Conservation (phyloP, 1,140 invertebrate genomes). For the Drosophila elegans region DNA sequence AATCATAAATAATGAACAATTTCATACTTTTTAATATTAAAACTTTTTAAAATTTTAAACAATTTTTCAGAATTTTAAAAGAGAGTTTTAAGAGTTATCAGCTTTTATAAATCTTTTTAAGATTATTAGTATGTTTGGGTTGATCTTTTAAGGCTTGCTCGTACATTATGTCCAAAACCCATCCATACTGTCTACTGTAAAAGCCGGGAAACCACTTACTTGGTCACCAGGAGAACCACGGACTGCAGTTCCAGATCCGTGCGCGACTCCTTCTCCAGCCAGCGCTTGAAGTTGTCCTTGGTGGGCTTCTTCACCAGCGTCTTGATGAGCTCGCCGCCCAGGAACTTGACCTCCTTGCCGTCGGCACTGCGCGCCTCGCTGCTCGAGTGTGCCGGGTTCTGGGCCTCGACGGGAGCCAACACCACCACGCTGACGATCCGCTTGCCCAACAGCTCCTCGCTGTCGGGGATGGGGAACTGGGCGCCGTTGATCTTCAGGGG, state of each 20-base stretch:
- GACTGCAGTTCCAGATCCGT: slow-evolving; percentile 90
- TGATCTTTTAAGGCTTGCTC: too few relatives aligned
- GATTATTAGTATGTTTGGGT: too few relatives aligned
- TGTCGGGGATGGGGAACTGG: slow-evolving; percentile 92
- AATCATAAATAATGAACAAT: too few relatives aligned
- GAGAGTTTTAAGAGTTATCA: too few relatives aligned
- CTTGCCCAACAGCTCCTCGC: slow-evolving; percentile 89
- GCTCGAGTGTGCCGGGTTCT: slow-evolving; percentile 80
- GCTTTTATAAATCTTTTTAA: too few relatives aligned
- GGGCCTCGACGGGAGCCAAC: slow-evolving; percentile 89
- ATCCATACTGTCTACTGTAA: too few relatives aligned
- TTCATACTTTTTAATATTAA: too few relatives aligned
- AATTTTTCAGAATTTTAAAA: too few relatives aligned
- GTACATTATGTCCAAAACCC: too few relatives aligned
- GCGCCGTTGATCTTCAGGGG: slow-evolving; percentile 93
- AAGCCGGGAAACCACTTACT: slow-evolving; percentile 86
- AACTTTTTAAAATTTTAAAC: too few relatives aligned
- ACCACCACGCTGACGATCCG: slow-evolving; percentile 93
- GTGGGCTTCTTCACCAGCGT: slow-evolving; percentile 90
- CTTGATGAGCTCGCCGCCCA: slow-evolving; percentile 90
- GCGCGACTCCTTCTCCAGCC: slow-evolving; percentile 90
- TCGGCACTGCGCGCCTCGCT: slow-evolving; percentile 79
- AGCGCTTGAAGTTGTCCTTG: slow-evolving; percentile 91
- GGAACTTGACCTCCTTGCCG: slow-evolving; percentile 87
- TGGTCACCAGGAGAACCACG: slow-evolving; percentile 91